Evolutionary conservation across 2,797 vertebrate species (phyloP).

Genomic region (Cossypha polioptera): DNA sequence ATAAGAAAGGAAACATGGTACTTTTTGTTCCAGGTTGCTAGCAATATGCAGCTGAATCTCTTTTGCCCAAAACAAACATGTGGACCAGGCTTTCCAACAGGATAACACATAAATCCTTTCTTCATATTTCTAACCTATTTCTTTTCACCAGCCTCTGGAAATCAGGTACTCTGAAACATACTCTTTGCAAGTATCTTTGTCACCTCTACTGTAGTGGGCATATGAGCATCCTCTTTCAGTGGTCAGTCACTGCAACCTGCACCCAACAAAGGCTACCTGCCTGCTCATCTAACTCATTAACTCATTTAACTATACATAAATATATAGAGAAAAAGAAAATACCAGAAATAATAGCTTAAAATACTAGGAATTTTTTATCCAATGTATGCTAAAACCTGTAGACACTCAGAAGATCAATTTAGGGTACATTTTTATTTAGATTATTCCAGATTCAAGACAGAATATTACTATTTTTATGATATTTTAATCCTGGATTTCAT

Average conservation of each 20-base stretch:
- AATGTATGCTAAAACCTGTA: background rate
- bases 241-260: background rate
- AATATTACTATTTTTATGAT: background rate
- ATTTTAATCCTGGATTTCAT: background rate
- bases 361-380: background rate
- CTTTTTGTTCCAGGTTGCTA: background rate
- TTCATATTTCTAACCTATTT: background rate
- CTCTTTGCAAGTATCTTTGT: background rate
- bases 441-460: background rate
- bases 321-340: background rate
- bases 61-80: background rate
- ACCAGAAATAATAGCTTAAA: background rate
- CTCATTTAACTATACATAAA: background rate
- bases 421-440: background rate
- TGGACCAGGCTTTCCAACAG: background rate
- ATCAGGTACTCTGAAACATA: background rate
- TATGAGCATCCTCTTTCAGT: background rate
- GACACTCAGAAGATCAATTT: background rate
- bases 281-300: background rate
- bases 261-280: background rate
- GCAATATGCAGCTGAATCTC: background rate
- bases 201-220: background rate
- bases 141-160: background rate
- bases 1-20: background rate
- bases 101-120: background rate